Conservation (phyloP, 2,797 vertebrate species). For the Enteromius afrohamiltoni region DNA sequence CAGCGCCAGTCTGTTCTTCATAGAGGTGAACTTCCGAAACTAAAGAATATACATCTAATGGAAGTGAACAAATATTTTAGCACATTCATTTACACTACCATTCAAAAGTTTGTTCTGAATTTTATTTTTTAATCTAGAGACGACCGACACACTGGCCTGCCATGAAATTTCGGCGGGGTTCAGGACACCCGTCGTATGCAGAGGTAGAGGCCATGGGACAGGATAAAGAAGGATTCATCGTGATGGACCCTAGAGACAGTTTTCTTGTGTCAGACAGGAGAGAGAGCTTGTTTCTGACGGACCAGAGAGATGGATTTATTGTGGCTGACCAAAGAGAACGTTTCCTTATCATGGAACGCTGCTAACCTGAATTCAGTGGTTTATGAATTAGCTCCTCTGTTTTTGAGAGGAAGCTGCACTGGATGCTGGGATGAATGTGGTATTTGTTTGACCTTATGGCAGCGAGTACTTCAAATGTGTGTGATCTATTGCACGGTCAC, state of each 20-base stretch:
- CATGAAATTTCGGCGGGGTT: constrained; percentile 92
- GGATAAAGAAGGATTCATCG: constrained; percentile 86
- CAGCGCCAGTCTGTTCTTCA: constrained; percentile 91
- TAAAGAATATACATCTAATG: background rate
- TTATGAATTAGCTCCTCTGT: constrained; percentile 52
- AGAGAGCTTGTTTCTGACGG: constrained; percentile 67
- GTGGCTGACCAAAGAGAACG: constrained; percentile 77
- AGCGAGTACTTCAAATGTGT: background rate
- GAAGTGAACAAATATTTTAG: background rate
- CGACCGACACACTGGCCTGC: constrained; percentile 91
- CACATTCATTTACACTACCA: background rate
- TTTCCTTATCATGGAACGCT: constrained; percentile 71
- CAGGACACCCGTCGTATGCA: constrained; percentile 88
- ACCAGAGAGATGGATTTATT: constrained; percentile 76
- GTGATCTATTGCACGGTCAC: background rate
- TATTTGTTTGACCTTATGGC: constrained; percentile 3
- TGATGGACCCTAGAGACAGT: constrained; percentile 82
- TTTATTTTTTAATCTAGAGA: constrained; percentile 72
- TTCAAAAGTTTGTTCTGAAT: background rate
- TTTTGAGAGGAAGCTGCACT: constrained; percentile 23
- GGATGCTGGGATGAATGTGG: background rate
- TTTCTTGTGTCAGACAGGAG: constrained; percentile 83
- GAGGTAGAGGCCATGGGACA: constrained; percentile 88
- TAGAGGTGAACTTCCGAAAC: constrained; percentile 82
- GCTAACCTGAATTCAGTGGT: constrained; percentile 63